phyloP scores from a whole-genome alignment of 2,888 invertebrate genomes.

The Pollenia labialis region DNA sequence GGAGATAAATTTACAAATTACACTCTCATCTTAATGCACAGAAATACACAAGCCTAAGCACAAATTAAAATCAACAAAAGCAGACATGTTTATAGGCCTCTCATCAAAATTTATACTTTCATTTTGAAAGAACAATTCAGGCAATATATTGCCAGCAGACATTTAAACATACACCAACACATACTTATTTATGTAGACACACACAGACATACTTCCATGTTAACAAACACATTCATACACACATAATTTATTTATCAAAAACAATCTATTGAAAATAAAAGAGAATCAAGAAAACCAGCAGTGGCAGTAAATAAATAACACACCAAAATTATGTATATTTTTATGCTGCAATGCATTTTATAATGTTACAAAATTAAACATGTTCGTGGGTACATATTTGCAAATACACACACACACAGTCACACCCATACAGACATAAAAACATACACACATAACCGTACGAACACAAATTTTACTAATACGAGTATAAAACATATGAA shows the following conservation, averaged over 20 bases:
- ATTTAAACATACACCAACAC: background rate
- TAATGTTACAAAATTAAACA: constrained; percentile 49
- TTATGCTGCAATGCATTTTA: constrained; percentile 70
- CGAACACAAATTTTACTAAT: background rate
- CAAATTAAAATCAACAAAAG: background rate
- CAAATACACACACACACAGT: constrained; percentile 9
- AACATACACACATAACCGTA: background rate
- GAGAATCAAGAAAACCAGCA: background rate
- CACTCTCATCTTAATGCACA: background rate
- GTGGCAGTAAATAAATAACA: constrained; percentile 51
- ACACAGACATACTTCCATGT: background rate
- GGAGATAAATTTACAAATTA: background rate
- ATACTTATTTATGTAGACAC: background rate
- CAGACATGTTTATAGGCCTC: constrained; percentile 11
- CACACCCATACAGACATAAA: background rate
- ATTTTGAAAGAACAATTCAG: constrained; percentile 37
- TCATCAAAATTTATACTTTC: constrained; percentile 30
- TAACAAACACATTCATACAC: constrained; percentile 1
- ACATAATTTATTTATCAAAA: constrained; percentile 58
- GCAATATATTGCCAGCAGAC: background rate
- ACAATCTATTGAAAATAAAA: constrained; percentile 54
- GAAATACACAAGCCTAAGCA: background rate
- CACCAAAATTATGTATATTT: constrained; percentile 65
- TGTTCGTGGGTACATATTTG: too few species aligned
- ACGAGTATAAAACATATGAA: constrained; percentile 6